These are phyloP conservation scores for Acanthoscelides obtectus DNA, from an alignment of 2,888 invertebrate genomes.

Conservation along the genomic window DNA sequence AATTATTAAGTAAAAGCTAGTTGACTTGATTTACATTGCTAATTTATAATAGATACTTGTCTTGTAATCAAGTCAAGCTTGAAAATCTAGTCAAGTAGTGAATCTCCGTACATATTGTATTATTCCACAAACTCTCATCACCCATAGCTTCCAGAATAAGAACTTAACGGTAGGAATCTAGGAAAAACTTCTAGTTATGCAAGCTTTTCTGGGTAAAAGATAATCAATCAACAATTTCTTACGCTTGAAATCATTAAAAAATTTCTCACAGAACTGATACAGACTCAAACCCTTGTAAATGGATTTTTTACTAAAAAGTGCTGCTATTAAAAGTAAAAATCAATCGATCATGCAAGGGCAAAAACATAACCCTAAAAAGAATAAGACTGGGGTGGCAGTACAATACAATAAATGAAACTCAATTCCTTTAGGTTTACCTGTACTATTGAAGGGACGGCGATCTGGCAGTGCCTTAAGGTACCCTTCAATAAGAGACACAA, in stretches of 20 bases:
- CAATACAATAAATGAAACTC: conserved; percentile 23
- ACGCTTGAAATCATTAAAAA: conserved; percentile 19
- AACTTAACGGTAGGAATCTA: too few relatives aligned
- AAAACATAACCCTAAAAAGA: conserved; percentile 25
- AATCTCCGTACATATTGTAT: too few relatives aligned
- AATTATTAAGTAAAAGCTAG: too few relatives aligned
- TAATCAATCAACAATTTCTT: conserved; percentile 19
- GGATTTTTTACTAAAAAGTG: conserved; percentile 7
- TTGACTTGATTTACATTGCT: too few relatives aligned
- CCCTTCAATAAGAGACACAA: neutral
- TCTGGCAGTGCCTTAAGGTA: neutral
- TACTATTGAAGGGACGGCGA: neutral
- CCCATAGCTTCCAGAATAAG: too few relatives aligned
- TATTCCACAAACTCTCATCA: too few relatives aligned
- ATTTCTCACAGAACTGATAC: conserved; percentile 11
- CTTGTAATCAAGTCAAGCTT: too few relatives aligned
- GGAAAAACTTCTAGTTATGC: too few relatives aligned
- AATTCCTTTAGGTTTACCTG: conserved; percentile 12
- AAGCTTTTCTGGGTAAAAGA: neutral
- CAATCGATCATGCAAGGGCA: conserved; percentile 22
- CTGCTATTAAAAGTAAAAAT: conserved; percentile 26
- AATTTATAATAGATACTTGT: too few relatives aligned
- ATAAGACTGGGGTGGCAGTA: conserved; percentile 11
- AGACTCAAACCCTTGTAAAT: conserved; percentile 16
- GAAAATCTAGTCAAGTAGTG: too few relatives aligned